phyloP scores from a whole-genome alignment of 2,797 vertebrate genomes.

The Ara ararauna region DNA sequence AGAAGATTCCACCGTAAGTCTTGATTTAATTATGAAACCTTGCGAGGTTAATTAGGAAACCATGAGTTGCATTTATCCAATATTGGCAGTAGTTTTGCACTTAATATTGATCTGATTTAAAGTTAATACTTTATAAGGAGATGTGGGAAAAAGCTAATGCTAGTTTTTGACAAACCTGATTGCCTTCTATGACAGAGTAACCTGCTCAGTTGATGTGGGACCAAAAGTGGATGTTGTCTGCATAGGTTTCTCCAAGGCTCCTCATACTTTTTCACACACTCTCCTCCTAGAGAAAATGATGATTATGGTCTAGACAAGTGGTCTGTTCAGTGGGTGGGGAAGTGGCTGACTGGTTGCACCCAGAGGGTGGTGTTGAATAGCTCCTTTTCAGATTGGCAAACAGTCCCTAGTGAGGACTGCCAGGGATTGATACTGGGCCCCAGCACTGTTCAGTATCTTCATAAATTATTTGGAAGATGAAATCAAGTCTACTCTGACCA shows the following conservation, averaged over 20 bases:
- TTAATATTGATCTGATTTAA: not conserved
- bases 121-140: not conserved
- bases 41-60: not conserved
- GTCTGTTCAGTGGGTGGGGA: not conserved
- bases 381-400: not conserved
- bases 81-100: not conserved
- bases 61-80: not conserved
- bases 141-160: not conserved
- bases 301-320: not conserved
- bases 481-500: not conserved
- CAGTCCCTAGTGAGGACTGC: not conserved
- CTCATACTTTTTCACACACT: not conserved
- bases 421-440: not conserved
- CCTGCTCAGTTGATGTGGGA: not conserved
- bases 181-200: not conserved
- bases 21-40: not conserved
- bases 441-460: not conserved
- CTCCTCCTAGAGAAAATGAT: not conserved
- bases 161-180: not conserved
- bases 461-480: not conserved
- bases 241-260: not conserved
- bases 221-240: not conserved
- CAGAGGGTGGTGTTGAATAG: not conserved
- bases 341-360: not conserved
- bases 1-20: conserved; percentile 91